Evolutionary conservation across 2,797 vertebrate species (phyloP), one percentile per base, ranked within the genome.

Genomic region (Benthosema pterotum): DNA sequence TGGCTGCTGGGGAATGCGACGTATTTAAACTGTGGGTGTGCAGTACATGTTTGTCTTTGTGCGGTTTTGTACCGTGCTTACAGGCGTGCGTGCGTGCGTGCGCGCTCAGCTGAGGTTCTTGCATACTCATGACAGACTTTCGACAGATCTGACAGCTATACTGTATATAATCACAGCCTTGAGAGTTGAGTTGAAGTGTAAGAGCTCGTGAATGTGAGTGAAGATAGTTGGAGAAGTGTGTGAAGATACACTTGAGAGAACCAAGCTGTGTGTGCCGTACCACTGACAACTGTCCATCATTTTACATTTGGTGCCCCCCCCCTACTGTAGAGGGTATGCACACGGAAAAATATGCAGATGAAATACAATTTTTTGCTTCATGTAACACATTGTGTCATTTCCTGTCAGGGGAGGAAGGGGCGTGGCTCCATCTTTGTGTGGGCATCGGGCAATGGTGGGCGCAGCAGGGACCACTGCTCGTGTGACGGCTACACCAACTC

Each of bases 401-500:
- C 65, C 53, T 64, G 69, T 83, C 89, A 99, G 97, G 97, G 97
- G 51, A 94, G 97, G 80, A 96, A 95, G 77, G 95, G 95, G 52
- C 94, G 95, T 0, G 97, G 97, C 72, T 99, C 97, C 57, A 95
- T 99, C 82, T 99, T 97, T 56, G 97, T 99, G 5, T 99, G 97
- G 97, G 97, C 97, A 0, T 99, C 97, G 16, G 97, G 97, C 64
- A 99, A 99, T 19, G 97, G 97, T 0, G 97, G 97, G 11, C 93
- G 97, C 71, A 99, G 97, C 91, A 93, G 96, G 74, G 97, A 99
- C 86, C 97, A 99, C 84, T 99, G 97, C 77, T 99, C 97, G 47
- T 99, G 97, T 50, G 97, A 99, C 0, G 97, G 97, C 72, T 99
- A 99, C 87, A 99, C 97, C 83, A 99, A 99, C 78, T 97, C 96